Percentiles rank a stretch among this genome's conserved stretches.
phyloP scores from a whole-genome alignment of 1,140 invertebrate species.

The Choristoneura fumiferana region DNA sequence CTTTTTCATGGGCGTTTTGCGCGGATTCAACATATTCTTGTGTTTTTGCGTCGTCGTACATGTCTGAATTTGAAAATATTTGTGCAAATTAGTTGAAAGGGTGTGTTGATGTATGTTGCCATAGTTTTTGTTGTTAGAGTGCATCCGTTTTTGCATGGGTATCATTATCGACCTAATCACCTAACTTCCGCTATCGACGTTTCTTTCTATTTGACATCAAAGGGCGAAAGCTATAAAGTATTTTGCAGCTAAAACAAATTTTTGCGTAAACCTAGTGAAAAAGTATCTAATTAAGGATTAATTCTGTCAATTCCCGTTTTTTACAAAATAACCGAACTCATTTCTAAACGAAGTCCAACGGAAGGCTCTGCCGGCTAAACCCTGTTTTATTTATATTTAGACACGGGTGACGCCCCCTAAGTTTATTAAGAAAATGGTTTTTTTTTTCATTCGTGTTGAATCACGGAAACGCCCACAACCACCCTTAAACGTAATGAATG shows the following conservation, averaged over 20 bases:
- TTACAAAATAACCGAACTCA: background rate
- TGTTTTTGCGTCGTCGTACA: background rate
- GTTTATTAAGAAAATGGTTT: constrained; percentile 19
- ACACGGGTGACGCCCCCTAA: constrained; percentile 14
- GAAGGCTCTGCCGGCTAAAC: constrained; percentile 5
- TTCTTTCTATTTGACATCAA: too few species aligned
- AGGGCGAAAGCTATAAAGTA: too few species aligned
- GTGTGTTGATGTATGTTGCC: too few species aligned
- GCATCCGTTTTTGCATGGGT: too few species aligned
- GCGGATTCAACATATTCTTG: background rate
- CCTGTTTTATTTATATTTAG: constrained; percentile 20
- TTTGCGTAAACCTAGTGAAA: too few species aligned
- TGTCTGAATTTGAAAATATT: constrained; percentile 1
- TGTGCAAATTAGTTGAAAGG: too few species aligned
- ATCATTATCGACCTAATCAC: too few species aligned
- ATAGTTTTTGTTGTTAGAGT: too few species aligned
- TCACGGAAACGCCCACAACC: background rate
- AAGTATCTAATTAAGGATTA: too few species aligned
- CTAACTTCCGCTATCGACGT: too few species aligned
- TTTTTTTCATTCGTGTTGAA: constrained; percentile 17
- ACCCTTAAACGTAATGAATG: constrained; percentile 3
- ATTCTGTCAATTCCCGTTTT: too few species aligned
- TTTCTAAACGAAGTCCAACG: background rate
- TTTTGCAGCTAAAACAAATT: too few species aligned
- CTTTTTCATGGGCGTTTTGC: background rate